Conservation (phyloP, 2,113 vertebrate genomes). For the Ceyx cyanopectus region DNA sequence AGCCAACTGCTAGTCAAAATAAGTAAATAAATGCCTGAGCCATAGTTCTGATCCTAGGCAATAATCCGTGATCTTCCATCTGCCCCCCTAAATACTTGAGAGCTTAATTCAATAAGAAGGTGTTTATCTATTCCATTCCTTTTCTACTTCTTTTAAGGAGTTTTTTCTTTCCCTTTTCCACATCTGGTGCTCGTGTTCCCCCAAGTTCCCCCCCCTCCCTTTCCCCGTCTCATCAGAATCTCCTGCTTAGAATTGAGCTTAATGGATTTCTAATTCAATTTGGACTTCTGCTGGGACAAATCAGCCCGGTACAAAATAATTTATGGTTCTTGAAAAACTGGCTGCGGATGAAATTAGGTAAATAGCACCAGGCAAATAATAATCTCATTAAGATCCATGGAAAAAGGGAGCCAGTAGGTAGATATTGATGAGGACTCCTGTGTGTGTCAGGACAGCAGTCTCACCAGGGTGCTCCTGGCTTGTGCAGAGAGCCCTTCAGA, state of each 20-base stretch:
- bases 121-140: conserved; percentile 31
- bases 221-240: conserved; percentile 7
- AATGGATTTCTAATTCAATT: conserved; percentile 75
- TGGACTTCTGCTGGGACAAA: conserved; percentile 64
- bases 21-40: neutral
- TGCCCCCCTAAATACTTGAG: neutral
- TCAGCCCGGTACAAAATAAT: conserved; percentile 64
- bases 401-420: neutral
- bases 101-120: conserved; percentile 48
- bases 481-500: neutral
- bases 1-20: conserved; percentile 7
- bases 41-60: neutral
- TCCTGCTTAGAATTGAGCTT: conserved; percentile 58
- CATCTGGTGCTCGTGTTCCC: conserved; percentile 21
- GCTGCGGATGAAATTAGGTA: conserved; percentile 56
- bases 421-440: neutral
- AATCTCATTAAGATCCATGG: conserved; percentile 7
- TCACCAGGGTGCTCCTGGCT: neutral
- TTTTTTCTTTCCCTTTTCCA: neutral
- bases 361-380: conserved; percentile 26
- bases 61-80: conserved; percentile 16
- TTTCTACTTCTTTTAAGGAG: conserved; percentile 9
- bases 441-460: neutral
- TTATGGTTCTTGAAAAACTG: conserved; percentile 66
- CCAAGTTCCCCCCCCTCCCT: neutral